These are phyloP conservation scores for Sparidentex hasta DNA, from an alignment of 2,797 vertebrate species.

Conservation along the genomic window DNA sequence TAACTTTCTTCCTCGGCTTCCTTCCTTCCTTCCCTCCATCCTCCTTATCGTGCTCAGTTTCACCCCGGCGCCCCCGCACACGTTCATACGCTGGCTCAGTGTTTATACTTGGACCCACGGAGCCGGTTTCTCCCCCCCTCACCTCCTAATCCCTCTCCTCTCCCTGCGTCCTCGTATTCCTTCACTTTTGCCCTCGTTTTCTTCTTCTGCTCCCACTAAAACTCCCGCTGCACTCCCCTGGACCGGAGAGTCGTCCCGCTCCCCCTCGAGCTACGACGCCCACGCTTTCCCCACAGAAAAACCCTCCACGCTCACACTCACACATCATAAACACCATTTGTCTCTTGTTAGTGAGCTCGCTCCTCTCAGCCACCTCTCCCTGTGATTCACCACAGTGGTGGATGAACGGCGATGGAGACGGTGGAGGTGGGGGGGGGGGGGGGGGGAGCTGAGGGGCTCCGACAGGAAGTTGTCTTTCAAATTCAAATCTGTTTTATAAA, in stretches of 20 bases:
- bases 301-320: slow-evolving; percentile 2
- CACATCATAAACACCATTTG: slow-evolving; percentile 41
- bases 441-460: slow-evolving; percentile 12
- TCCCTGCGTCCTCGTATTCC: slow-evolving; percentile 16
- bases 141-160: slow-evolving; percentile 19
- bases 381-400: neutral
- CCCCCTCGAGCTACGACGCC: slow-evolving; percentile 49
- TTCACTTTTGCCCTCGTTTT: slow-evolving; percentile 56
- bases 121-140: slow-evolving; percentile 27
- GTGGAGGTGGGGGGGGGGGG: neutral
- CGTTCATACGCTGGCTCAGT: slow-evolving; percentile 25
- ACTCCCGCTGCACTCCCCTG: slow-evolving; percentile 52
- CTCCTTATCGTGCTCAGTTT: slow-evolving; percentile 33
- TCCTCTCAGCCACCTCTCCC: slow-evolving; percentile 22
- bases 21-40: slow-evolving; percentile 31
- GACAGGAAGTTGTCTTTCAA: slow-evolving; percentile 41
- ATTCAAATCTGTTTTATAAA: slow-evolving; percentile 35
- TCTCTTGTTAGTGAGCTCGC: slow-evolving; percentile 28
- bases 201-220: slow-evolving; percentile 40
- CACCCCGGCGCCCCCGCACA: slow-evolving; percentile 40
- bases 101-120: slow-evolving; percentile 43
- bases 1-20: slow-evolving; percentile 43
- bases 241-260: slow-evolving; percentile 62
- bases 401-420: slow-evolving; percentile 1
- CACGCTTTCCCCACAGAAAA: slow-evolving; percentile 66